Evolutionary conservation across 2,113 vertebrate species (phyloP).

Genomic region (Hippocampus zosterae): DNA sequence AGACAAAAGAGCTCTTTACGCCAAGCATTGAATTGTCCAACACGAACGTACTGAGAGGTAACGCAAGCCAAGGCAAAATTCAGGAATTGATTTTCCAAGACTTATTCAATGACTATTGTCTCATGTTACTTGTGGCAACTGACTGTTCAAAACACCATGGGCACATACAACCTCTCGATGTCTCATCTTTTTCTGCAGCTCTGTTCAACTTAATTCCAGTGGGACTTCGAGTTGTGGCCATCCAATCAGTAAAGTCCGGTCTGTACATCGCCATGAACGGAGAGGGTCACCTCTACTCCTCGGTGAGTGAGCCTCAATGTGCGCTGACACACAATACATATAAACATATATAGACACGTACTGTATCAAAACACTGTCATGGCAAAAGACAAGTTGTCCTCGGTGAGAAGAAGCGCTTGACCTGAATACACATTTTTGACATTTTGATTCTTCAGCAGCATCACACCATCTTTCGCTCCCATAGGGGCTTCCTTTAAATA

Average conservation of each 20-base stretch:
- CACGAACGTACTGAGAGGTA: background rate
- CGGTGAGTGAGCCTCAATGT: conserved; percentile 74
- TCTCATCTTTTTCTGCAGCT: conserved; percentile 71
- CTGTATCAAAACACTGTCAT: background rate
- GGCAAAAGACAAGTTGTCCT: conserved; percentile 8
- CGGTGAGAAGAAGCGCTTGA: conserved; percentile 21
- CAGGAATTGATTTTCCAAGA: background rate
- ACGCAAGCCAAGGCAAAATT: background rate
- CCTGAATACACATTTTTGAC: conserved; percentile 58
- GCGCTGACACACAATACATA: background rate
- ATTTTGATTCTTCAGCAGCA: background rate
- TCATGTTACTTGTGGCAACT: background rate
- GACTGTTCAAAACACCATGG: too few relatives aligned
- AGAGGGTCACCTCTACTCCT: conserved; percentile 96
- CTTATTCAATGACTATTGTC: background rate
- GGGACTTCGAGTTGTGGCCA: conserved; percentile 92
- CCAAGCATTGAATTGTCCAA: background rate
- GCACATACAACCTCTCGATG: background rate
- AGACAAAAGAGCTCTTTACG: too few relatives aligned
- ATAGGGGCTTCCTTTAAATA: conserved; percentile 61
- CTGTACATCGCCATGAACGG: conserved; percentile 95
- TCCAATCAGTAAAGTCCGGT: conserved; percentile 94
- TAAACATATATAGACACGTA: background rate
- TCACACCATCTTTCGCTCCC: conserved; percentile 2
- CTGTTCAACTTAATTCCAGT: conserved; percentile 97